phyloP scores from a whole-genome alignment of 1,140 invertebrate genomes.

The Himalopsyche phryganea region DNA sequence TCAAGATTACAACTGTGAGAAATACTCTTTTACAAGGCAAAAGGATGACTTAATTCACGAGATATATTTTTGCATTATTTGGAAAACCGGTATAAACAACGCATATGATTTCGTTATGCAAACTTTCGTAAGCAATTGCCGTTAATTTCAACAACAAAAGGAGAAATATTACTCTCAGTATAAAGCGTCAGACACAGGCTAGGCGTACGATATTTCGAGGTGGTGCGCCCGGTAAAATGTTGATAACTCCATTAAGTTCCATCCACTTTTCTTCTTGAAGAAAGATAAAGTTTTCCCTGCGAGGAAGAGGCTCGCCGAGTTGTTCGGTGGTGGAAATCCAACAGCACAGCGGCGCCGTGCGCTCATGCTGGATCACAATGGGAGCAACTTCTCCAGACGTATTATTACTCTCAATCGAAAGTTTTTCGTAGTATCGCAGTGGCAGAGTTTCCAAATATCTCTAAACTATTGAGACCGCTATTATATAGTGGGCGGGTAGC shows the following conservation, averaged over 20 bases:
- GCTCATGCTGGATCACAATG: constrained; percentile 17
- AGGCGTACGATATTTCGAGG: constrained; percentile 4
- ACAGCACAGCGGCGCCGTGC: background rate
- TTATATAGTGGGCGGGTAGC: too few species aligned
- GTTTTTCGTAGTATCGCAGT: constrained; percentile 10
- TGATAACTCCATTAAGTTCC: constrained; percentile 15
- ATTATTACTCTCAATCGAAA: constrained; percentile 15
- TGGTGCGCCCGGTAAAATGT: constrained; percentile 7
- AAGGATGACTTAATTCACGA: too few species aligned
- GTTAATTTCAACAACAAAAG: background rate
- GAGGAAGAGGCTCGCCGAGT: too few species aligned
- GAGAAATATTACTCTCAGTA: background rate
- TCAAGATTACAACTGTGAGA: too few species aligned
- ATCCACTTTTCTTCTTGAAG: background rate
- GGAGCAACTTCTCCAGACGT: constrained; percentile 8
- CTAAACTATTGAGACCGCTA: too few species aligned
- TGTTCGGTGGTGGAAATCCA: background rate
- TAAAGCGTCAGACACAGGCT: too few species aligned
- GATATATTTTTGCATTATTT: too few species aligned
- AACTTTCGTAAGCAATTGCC: background rate
- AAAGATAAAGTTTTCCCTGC: constrained; percentile 8
- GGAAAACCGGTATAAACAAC: too few species aligned
- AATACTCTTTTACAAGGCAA: too few species aligned
- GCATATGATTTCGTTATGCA: too few species aligned
- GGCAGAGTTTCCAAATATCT: too few species aligned